Evolutionary conservation across 2,797 vertebrate species (phyloP).

Genomic region (Periophthalmus magnuspinnatus): DNA sequence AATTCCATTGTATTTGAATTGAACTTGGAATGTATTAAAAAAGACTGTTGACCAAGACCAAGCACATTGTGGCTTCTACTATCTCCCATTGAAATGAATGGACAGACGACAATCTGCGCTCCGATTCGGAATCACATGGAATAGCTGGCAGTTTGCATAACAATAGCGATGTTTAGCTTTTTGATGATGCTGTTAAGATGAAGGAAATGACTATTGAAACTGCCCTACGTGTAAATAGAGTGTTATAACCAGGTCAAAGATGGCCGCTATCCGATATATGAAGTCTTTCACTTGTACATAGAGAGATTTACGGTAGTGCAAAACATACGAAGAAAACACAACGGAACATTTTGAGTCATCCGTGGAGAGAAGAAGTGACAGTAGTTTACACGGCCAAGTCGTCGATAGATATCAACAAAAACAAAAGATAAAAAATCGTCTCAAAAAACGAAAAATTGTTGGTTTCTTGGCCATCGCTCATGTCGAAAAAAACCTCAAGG

Average conservation of each 20-base stretch:
- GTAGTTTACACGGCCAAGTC: constrained; percentile 60
- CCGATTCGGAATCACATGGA: constrained; percentile 16
- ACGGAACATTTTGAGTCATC: constrained; percentile 52
- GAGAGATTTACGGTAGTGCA: constrained; percentile 61
- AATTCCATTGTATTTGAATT: constrained; percentile 29
- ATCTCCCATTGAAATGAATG: constrained; percentile 34
- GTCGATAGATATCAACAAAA: constrained; percentile 24
- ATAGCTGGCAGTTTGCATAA: constrained; percentile 25
- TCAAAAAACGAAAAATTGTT: constrained; percentile 40
- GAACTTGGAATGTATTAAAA: constrained; percentile 65
- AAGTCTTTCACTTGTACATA: constrained; percentile 68
- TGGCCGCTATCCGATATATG: constrained; percentile 39
- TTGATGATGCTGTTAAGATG: constrained; percentile 42
- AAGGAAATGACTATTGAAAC: constrained; percentile 44
- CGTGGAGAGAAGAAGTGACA: constrained; percentile 58
- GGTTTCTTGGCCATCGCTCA: constrained; percentile 65
- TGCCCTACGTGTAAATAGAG: constrained; percentile 54
- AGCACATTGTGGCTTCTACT: constrained; percentile 63
- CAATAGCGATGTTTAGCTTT: constrained; percentile 28
- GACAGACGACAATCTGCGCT: constrained; percentile 48
- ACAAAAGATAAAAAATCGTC: constrained; percentile 31
- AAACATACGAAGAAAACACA: constrained; percentile 44
- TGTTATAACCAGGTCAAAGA: constrained; percentile 39
- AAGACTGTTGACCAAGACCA: constrained; percentile 66
- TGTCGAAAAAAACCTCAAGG: constrained; percentile 64